Evolutionary conservation across 2,113 vertebrate species (phyloP).

Genomic region (Otus sunia): DNA sequence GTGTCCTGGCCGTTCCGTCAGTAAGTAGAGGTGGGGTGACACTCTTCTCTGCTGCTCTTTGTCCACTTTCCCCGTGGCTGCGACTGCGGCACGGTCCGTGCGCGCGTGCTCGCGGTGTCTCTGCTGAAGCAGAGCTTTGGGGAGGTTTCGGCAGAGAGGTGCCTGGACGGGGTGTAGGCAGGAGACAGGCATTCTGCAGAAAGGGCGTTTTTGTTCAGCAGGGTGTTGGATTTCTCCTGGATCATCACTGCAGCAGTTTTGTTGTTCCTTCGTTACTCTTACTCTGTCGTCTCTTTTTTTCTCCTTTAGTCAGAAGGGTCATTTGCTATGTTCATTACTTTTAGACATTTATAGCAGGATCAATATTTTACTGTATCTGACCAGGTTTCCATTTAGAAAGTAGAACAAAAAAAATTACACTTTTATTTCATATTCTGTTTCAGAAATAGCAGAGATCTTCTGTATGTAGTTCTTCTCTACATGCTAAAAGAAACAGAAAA

Average conservation of each 20-base stretch:
- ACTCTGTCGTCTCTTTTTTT: not conserved
- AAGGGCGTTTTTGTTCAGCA: not conserved
- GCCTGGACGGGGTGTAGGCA: accelerated
- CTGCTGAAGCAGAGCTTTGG: not conserved
- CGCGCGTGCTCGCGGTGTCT: accelerated
- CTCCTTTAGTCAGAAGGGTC: not conserved
- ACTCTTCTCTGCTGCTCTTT: not conserved
- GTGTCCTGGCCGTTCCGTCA: not conserved
- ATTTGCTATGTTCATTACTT: not conserved
- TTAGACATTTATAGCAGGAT: not conserved
- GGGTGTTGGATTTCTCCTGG: not conserved
- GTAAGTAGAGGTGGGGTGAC: not conserved
- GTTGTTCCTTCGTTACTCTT: not conserved
- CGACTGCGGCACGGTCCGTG: accelerated
- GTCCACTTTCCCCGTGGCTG: accelerated
- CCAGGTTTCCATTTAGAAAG: not conserved
- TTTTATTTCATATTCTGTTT: not conserved
- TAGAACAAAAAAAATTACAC: not conserved
- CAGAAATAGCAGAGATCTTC: not conserved
- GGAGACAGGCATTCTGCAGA: not conserved
- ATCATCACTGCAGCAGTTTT: not conserved
- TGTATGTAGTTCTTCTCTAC: not conserved
- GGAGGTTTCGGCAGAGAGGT: not conserved
- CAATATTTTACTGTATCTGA: not conserved
- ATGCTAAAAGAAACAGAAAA: not conserved